phyloP scores from a whole-genome alignment of 2,888 invertebrate genomes.

The Machimus atricapillus region DNA sequence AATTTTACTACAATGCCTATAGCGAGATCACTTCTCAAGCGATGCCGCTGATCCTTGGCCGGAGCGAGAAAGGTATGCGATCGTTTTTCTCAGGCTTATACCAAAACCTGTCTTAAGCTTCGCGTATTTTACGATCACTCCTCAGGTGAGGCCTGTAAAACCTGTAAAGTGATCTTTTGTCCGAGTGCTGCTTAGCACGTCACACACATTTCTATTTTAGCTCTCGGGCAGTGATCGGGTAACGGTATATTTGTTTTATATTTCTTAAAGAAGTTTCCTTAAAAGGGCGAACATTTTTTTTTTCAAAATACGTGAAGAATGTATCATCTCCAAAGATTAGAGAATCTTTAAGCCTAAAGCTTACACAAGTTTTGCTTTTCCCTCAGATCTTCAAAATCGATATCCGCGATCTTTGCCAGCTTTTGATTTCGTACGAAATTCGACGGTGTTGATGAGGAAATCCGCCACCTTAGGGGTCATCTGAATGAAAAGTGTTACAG shows the following conservation, averaged over 20 bases:
- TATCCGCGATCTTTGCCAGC: background rate
- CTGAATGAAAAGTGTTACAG: background rate
- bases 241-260: slow-evolving; percentile 10
- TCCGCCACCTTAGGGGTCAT: background rate
- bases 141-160: slow-evolving; percentile 29
- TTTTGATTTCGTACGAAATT: background rate
- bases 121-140: slow-evolving; percentile 12
- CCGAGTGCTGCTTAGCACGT: slow-evolving; percentile 20
- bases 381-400: background rate
- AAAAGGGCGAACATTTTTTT: background rate
- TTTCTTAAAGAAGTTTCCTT: background rate
- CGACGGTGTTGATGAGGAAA: background rate
- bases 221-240: background rate
- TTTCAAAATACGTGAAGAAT: background rate
- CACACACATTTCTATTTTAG: background rate
- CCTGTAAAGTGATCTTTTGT: slow-evolving; percentile 30
- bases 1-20: background rate
- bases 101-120: slow-evolving; percentile 9
- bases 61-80: background rate
- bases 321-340: background rate
- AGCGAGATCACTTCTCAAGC: background rate
- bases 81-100: background rate
- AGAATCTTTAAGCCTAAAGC: background rate
- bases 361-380: background rate
- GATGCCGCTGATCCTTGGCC: background rate